Conservation (phyloP, 2,888 invertebrate species). For the Archips xylosteana region DNA sequence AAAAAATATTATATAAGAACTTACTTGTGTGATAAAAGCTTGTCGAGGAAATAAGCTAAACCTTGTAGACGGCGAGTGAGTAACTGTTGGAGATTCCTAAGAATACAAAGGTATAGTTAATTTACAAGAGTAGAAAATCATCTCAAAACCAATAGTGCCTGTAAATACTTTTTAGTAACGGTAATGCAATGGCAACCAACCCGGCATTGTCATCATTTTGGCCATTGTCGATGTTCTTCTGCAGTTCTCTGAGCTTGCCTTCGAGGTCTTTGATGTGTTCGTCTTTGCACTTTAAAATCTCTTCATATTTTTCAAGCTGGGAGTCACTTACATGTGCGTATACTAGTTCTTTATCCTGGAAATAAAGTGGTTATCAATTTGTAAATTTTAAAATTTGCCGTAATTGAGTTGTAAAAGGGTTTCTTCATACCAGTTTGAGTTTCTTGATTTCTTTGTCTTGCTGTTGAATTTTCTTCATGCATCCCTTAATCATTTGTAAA, state of each 20-base stretch:
- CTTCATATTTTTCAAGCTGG: constrained; percentile 77
- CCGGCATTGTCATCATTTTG: constrained; percentile 65
- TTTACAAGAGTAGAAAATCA: not conserved
- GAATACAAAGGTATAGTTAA: constrained; percentile 49
- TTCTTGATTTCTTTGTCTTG: constrained; percentile 81
- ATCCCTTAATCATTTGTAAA: constrained; percentile 84
- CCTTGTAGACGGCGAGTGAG: constrained; percentile 87
- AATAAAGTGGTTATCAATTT: not conserved
- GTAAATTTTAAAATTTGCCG: not conserved
- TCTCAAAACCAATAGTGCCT: not conserved
- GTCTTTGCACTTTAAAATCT: constrained; percentile 83
- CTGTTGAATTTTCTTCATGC: constrained; percentile 83
- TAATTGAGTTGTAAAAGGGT: not conserved
- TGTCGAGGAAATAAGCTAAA: constrained; percentile 87
- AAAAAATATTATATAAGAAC: constrained; percentile 49
- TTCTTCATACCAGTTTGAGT: constrained; percentile 67
- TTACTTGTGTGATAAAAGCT: constrained; percentile 86
- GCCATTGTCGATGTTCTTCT: constrained; percentile 66
- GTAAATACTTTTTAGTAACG: not conserved
- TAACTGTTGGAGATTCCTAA: constrained; percentile 79
- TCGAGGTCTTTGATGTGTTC: constrained; percentile 83
- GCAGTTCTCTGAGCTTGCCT: constrained; percentile 72
- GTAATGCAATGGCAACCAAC: constrained; percentile 51
- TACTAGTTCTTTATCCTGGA: constrained; percentile 73
- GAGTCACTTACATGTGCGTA: constrained; percentile 77